Conservation (phyloP, 2,797 vertebrate genomes). For the Scleropages formosus region DNA sequence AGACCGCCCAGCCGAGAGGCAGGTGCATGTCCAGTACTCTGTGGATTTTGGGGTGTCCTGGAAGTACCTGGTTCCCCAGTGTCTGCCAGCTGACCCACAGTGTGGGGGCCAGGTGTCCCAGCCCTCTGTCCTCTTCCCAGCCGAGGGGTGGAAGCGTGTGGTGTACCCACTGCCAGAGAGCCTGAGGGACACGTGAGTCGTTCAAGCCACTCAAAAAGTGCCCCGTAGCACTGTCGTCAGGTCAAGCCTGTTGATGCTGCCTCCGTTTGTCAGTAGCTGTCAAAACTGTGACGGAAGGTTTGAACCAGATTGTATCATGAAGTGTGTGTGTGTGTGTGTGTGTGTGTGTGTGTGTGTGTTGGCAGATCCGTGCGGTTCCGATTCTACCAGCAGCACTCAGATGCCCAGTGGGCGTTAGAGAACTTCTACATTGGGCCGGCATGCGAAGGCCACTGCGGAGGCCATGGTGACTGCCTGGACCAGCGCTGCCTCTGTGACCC, state of each 20-base stretch:
- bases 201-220: background rate
- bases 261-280: no score
- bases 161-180: slow-evolving; percentile 86
- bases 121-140: slow-evolving; percentile 93
- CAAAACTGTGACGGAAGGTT: no score
- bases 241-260: no score
- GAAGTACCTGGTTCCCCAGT: slow-evolving; percentile 94
- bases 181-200: slow-evolving; percentile 86
- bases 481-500: slow-evolving; percentile 92
- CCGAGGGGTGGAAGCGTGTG: slow-evolving; percentile 88
- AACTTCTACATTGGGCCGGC: slow-evolving; percentile 96
- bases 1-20: slow-evolving; percentile 84
- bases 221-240: no score
- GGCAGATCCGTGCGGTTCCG: slow-evolving; percentile 88
- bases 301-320: background rate
- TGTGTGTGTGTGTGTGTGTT: background rate
- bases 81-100: slow-evolving; percentile 90
- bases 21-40: slow-evolving; percentile 92
- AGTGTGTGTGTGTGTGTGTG: background rate
- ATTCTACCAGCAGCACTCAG: slow-evolving; percentile 94
- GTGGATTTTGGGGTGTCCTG: slow-evolving; percentile 94
- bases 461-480: slow-evolving; percentile 93
- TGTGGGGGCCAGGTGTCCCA: slow-evolving; percentile 91
- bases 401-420: slow-evolving; percentile 92
- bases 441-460: slow-evolving; percentile 84